Evolutionary conservation across 1,140 invertebrate species (phyloP).

Genomic region (Chironomus striatipennis): DNA sequence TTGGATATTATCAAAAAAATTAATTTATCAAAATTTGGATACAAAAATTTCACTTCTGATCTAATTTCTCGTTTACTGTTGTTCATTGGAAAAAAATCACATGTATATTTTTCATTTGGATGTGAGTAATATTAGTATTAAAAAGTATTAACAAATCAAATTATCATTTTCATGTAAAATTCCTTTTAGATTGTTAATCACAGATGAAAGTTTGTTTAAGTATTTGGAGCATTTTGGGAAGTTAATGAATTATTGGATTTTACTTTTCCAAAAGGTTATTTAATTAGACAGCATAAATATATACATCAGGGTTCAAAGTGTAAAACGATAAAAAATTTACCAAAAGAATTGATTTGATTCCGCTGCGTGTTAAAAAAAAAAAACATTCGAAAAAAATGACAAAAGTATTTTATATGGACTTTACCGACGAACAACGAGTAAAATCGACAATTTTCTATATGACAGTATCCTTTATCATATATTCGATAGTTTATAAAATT

Average conservation of each 20-base stretch:
- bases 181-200: neutral
- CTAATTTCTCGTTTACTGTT: neutral
- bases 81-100: neutral
- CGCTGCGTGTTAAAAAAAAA: neutral
- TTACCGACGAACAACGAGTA: neutral
- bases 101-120: neutral
- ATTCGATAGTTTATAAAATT: neutral
- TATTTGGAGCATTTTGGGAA: neutral
- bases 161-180: neutral
- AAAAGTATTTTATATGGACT: slow-evolving; percentile 8
- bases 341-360: neutral
- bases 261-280: too few species aligned
- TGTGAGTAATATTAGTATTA: neutral
- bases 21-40: neutral
- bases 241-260: too few species aligned
- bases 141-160: neutral
- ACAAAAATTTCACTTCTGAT: neutral
- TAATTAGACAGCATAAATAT: too few species aligned
- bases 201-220: neutral
- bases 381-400: neutral
- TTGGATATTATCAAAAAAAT: neutral
- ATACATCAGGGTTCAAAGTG: too few species aligned
- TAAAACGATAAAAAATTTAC: neutral
- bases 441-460: neutral
- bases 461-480: neutral